phyloP scores from a whole-genome alignment of 2,888 invertebrate species.

The Sympetrum striolatum region DNA sequence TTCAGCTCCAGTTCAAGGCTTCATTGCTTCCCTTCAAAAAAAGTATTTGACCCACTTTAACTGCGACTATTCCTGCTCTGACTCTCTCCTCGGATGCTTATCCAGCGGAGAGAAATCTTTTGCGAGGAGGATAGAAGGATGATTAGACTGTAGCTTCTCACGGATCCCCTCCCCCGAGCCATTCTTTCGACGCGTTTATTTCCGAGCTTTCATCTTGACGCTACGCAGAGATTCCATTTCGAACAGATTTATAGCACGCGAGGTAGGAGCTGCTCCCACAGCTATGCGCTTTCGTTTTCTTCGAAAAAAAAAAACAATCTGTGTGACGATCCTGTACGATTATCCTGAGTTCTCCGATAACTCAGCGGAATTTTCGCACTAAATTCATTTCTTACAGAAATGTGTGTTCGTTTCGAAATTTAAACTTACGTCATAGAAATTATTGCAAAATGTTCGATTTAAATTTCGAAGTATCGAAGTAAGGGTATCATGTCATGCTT shows the following conservation, averaged over 20 bases:
- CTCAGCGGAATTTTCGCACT: no score
- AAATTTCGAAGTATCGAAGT: no score
- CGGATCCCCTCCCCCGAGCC: not conserved
- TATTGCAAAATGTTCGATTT: no score
- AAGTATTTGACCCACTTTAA: not conserved
- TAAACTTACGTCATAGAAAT: no score
- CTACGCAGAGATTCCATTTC: not conserved
- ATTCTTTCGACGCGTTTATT: not conserved
- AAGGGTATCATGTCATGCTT: no score
- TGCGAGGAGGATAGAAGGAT: not conserved
- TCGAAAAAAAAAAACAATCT: no score
- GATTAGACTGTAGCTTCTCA: not conserved
- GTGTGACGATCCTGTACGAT: no score
- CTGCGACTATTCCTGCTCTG: not conserved
- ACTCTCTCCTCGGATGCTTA: not conserved
- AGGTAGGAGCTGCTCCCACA: no score
- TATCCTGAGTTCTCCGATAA: no score
- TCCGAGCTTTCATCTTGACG: not conserved
- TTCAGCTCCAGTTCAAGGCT: not conserved
- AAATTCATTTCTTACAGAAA: no score
- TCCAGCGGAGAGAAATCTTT: not conserved
- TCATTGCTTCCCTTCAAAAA: not conserved
- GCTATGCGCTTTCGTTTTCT: no score
- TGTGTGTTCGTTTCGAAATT: no score
- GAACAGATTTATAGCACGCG: not conserved